Base-by-base conservation (phyloP, 2,113 vertebrate species). In the Chaenogobius annularis region DNA sequence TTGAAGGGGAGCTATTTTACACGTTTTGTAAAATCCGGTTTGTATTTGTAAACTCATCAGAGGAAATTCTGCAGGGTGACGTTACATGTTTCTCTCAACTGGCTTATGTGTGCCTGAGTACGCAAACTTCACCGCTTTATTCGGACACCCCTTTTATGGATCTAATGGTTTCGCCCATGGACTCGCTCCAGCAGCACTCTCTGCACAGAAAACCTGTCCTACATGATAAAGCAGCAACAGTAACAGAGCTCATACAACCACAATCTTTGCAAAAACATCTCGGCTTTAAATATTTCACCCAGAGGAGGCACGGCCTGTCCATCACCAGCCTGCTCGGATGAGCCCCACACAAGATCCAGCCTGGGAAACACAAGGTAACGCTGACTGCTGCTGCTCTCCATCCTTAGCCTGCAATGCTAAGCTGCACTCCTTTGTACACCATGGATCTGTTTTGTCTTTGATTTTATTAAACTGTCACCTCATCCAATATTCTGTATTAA, bases 121-220 rank as follows among this genome's bases (percentile, higher is more conserved):
- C 22, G 70, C 68, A 79, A 89, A 89, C 80, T 88, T 85, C 77
- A 87, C 74, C 80, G 63, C 50, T 73, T 83, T 40, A 11, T 9
- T 1, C 12, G 48, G 40, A 73, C 69, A 85, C 69, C 37, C 68
- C 80, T 76, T 40, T 68, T 11, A 3, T 67, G 7, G 22, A 15
- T 37, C 5, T 23, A 92, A 91, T 94, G 92, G 92, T 88, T 87
- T 83, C 9, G 56, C 81, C 92, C 92, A 59, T 73, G 78, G 83
- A 84, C 74, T 88, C 79, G 88, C 84, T 88, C 76, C 70, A 83
- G 78, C 75, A 70, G 50, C 84, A 84, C 81, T 61, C 81, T 61
- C 19, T 69, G 77, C 86, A 71, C 80, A 77, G 68, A 72, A 72
- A 66, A 73, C 77, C 44, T 54, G n/a, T 10, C 50, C 50, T 70